A percentile compares a stretch with the other conserved stretches of the same genome.
Conservation (phyloP, 2,797 vertebrate species). For the Gallinago nigripennis region DNA sequence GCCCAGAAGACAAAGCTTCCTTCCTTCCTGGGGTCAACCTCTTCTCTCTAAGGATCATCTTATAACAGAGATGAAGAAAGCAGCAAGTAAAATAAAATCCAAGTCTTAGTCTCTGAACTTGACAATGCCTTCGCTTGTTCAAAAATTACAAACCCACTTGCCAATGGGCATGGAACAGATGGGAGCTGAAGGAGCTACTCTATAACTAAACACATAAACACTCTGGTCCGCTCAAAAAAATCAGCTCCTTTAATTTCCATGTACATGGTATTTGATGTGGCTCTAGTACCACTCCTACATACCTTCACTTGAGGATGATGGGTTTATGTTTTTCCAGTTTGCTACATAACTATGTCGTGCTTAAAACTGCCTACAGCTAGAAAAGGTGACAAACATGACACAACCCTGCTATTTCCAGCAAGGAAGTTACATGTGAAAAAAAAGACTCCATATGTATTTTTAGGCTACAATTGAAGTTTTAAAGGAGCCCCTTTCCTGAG, state of each 20-base stretch:
- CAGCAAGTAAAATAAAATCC: background rate
- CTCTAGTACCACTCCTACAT: background rate
- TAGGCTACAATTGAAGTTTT: background rate
- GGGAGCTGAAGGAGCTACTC: background rate
- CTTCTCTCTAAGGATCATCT: background rate
- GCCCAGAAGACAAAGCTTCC: background rate
- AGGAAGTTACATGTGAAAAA: background rate
- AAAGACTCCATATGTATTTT: background rate
- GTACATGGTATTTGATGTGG: background rate
- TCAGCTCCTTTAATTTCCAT: background rate
- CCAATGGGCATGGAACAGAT: background rate
- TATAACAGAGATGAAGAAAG: background rate
- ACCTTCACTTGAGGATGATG: background rate
- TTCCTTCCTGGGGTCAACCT: background rate
- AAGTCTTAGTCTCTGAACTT: background rate
- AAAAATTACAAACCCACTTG: background rate
- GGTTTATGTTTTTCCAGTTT: background rate
- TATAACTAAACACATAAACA: background rate
- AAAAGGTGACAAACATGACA: background rate
- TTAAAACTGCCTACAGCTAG: background rate
- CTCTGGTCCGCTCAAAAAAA: background rate
- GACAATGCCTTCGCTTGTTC: rapidly evolving
- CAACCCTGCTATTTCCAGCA: background rate
- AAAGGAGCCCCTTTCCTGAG: background rate
- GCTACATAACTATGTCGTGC: background rate